Percentiles rank a stretch among this genome's conserved stretches.
phyloP scores from a whole-genome alignment of 2,797 vertebrate genomes.

The Cyprinella venusta region DNA sequence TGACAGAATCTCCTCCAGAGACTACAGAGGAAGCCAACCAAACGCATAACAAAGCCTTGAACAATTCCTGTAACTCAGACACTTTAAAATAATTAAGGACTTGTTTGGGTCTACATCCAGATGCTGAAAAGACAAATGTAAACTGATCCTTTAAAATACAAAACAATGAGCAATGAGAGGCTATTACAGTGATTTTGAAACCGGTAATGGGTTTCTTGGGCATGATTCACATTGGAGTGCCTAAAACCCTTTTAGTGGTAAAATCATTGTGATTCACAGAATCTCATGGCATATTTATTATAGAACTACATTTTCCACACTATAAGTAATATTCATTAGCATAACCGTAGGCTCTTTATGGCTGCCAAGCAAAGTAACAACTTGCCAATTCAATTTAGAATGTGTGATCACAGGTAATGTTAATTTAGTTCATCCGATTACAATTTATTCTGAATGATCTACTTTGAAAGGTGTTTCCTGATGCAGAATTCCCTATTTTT shows the following conservation, averaged over 20 bases:
- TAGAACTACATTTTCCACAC: neutral
- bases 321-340: neutral
- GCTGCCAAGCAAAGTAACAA: neutral
- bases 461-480: neutral
- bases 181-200: neutral
- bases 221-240: neutral
- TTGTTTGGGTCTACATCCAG: neutral
- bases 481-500: conserved; percentile 1
- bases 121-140: conserved; percentile 10
- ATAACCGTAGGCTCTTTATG: neutral
- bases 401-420: neutral
- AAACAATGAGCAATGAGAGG: neutral
- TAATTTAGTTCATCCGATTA: neutral
- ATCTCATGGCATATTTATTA: neutral
- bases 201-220: neutral
- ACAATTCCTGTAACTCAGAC: neutral
- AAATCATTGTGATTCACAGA: neutral
- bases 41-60: conserved; percentile 21
- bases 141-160: neutral
- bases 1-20: conserved; percentile 17
- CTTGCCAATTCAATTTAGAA: neutral
- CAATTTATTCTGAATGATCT: neutral
- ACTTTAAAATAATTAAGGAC: neutral
- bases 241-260: neutral
- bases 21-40: conserved; percentile 7